Evolutionary conservation across 2,888 invertebrate species (phyloP), one percentile per base, ranked within the genome.

Genomic region (Candidula unifasciata): DNA sequence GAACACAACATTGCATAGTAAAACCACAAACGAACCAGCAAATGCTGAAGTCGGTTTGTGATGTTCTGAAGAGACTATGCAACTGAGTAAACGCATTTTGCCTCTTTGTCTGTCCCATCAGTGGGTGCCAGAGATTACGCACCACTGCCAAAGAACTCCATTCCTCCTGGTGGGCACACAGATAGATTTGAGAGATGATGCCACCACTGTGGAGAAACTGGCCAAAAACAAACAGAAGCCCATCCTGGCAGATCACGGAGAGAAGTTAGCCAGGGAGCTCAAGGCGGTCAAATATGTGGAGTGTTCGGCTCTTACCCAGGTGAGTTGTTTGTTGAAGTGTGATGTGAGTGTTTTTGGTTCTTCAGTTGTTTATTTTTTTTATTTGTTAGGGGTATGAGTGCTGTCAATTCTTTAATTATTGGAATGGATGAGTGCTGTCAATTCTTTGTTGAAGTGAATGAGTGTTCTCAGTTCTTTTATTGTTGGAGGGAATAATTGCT

Each of bases 81-180:
- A n/a, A n/a, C n/a, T n/a, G n/a, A n/a, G n/a, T n/a, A n/a, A 44
- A 44, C 13, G 13, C 44, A 44, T 44, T 13, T 44, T 13, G 6
- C 13, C 44, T 44, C 8, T 44, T 44, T 44, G 44, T 44, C 44
- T 44, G 44, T 57, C 24, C 33, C 57, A 16, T 44, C 54, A 99
- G 98, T 99, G 99, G 99, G 99, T 99, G 86, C 99, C 99, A 88
- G 99, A 99, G 95, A 99, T 99, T 93, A 98, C 98, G 91, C 99
- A 99, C 95, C 99, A 99, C 94, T 99, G 99, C 95, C 98, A 98
- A 94, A 98, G 98, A 94, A 99, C 99, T 82, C 99, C 99, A 85
- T 99, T 99, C 94, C 95, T 99, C 88, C 95, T 99, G 91, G 94
- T 99, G 86, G 99, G 99, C 83, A 99, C 99, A 89, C 98, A 99